Evolutionary conservation across 1,140 invertebrate species (phyloP), one percentile per base, ranked within the genome.

Genomic region (Drosophila ananassae): DNA sequence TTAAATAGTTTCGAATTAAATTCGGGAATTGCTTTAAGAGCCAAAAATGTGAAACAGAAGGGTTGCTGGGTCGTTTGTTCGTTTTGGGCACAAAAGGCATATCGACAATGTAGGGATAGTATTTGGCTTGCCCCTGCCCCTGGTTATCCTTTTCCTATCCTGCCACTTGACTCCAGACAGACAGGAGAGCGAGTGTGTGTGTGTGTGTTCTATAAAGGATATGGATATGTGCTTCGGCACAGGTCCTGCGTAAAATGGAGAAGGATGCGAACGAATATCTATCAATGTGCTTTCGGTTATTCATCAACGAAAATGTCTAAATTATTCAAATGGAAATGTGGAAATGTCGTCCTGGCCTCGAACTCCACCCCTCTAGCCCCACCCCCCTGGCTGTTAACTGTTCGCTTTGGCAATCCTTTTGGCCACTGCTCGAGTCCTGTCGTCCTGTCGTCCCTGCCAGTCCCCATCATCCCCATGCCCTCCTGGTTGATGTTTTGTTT

Each of bases 281-380:
- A 87, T 87, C 82, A 87, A 87, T 87, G 78, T 78, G 83, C 79
- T 89, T 77, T 82, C 76, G 79, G 79, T 89, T 89, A 89, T 87
- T 87, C 83, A 87, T 87, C 83, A 87, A 83, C 83, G 83, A 79
- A 87, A 87, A 87, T 87, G 83, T 87, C 83, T 83, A 87, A 87
- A 87, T 87, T 87, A 87, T 87, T 87, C 83, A 87, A 87, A 87
- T 87, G 84, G 83, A 89, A 89, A 79, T 77, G 82, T 87, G 71
- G 62, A 87, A 87, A 77, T 81, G 72, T 89, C 66, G 64, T 69
- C 53, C 56, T 22, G 44, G 69, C 25, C 44, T 30, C 22, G 57
- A 41, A 7, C 58, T 12, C 24, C 9, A 6, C 13, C 34, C 5
- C 12, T 41, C 48, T 17, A 2, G 0, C 25, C 13, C 46, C 24